Evolutionary conservation across 2,113 vertebrate genomes (phyloP).

Genomic region (Abramis brama): DNA sequence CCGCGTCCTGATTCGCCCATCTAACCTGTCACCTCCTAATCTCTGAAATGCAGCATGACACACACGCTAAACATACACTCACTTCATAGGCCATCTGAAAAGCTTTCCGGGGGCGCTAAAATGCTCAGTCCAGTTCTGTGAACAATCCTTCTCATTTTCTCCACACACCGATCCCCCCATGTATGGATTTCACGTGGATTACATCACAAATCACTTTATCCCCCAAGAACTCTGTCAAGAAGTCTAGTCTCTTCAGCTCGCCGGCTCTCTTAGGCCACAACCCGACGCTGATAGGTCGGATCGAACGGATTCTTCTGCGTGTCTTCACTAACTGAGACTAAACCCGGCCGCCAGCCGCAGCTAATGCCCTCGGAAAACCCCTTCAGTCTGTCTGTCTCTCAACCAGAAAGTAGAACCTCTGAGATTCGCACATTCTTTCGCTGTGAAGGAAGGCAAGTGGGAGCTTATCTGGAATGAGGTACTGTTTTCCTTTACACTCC

Average conservation of each 20-base stretch:
- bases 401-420: not conserved
- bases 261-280: constrained; percentile 10
- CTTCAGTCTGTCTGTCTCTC: not conserved
- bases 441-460: constrained; percentile 26
- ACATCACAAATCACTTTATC: constrained; percentile 71
- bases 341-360: not conserved
- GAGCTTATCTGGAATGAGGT: constrained; percentile 21
- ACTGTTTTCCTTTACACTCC: constrained; percentile 16
- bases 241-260: constrained; percentile 25
- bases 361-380: not conserved
- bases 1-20: constrained; percentile 51
- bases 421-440: constrained; percentile 29
- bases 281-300: constrained; percentile 9
- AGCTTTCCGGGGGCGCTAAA: constrained; percentile 32
- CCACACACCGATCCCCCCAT: not conserved
- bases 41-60: constrained; percentile 47
- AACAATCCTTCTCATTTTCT: not conserved
- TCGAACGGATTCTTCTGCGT: not conserved
- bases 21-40: constrained; percentile 51
- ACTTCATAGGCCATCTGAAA: constrained; percentile 4
- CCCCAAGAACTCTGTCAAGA: constrained; percentile 1
- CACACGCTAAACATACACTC: constrained; percentile 18
- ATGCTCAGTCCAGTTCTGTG: constrained; percentile 13
- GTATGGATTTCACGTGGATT: constrained; percentile 71
- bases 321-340: constrained; percentile 10